A percentile compares a stretch with the other conserved stretches of the same genome.
phyloP scores from a whole-genome alignment of 2,113 vertebrate species.

The Gallinago jamesoni region DNA sequence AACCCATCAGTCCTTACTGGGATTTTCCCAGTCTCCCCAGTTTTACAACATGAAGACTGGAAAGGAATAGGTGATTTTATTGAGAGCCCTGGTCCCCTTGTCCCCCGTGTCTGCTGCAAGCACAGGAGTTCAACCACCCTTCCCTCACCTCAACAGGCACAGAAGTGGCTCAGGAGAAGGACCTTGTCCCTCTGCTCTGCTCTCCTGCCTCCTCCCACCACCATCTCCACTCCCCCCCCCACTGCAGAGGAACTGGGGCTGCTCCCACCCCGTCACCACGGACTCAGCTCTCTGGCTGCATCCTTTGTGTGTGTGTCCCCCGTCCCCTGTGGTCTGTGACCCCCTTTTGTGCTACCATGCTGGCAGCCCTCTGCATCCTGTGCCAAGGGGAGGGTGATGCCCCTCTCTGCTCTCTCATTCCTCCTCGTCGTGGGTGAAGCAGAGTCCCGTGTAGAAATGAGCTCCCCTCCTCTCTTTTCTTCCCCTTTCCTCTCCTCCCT shows the following conservation, averaged over 20 bases:
- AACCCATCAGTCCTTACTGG: not conserved
- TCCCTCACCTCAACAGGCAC: not conserved
- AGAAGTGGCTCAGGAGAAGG: not conserved
- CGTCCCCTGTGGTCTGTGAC: not conserved
- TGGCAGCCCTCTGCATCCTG: no score
- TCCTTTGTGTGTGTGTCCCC: not conserved
- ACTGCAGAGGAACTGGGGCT: not conserved
- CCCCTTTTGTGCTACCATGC: fast-evolving
- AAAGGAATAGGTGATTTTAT: not conserved
- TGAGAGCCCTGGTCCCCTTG: fast-evolving
- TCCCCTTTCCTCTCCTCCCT: not conserved
- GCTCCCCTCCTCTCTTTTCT: not conserved
- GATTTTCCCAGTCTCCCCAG: not conserved
- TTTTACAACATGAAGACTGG: not conserved
- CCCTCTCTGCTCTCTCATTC: fast-evolving
- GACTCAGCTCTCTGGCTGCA: not conserved
- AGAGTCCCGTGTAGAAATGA: not conserved
- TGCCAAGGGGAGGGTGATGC: fast-evolving
- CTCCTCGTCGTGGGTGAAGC: not conserved
- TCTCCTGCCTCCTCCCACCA: not conserved
- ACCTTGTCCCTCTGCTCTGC: not conserved
- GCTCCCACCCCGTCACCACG: not conserved
- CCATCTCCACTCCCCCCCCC: not conserved
- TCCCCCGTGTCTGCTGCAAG: not conserved
- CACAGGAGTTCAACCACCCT: not conserved